Percentiles rank a stretch among this genome's conserved stretches.
phyloP scores from a whole-genome alignment of 2,888 invertebrate species.

The Caenorhabditis parvicauda region DNA sequence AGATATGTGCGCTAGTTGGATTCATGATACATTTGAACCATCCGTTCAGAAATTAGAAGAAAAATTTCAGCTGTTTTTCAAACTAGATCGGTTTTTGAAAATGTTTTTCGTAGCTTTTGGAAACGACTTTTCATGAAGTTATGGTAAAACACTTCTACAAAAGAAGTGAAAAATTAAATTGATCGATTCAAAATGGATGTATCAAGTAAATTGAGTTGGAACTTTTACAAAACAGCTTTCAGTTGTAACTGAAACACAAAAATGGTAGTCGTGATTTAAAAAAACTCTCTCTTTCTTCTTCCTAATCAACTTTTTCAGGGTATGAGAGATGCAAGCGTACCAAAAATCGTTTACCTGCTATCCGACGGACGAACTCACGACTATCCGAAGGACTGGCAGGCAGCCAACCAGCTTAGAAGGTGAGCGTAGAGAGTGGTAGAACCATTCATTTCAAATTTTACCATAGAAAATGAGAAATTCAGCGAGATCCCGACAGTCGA shows the following conservation, averaged over 20 bases:
- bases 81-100: too few relatives aligned
- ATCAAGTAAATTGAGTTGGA: too few relatives aligned
- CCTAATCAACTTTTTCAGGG: slow-evolving; percentile 39
- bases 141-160: too few relatives aligned
- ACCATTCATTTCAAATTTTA: background rate
- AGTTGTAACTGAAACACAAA: background rate
- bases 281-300: too few relatives aligned
- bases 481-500: slow-evolving; percentile 48
- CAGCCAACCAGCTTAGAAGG: slow-evolving; percentile 46
- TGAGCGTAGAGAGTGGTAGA: background rate
- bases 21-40: too few relatives aligned
- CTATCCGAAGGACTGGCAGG: slow-evolving; percentile 56
- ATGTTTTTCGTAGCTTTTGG: too few relatives aligned
- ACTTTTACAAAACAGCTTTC: background rate
- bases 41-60: too few relatives aligned
- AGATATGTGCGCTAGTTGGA: too few relatives aligned
- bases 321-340: slow-evolving; percentile 52
- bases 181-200: too few relatives aligned
- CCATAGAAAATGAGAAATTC: background rate
- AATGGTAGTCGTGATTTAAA: too few relatives aligned
- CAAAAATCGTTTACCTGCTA: slow-evolving; percentile 58
- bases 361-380: slow-evolving; percentile 62
- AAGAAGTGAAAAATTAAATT: background rate
- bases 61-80: too few relatives aligned
- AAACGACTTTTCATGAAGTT: too few relatives aligned